phyloP scores from a whole-genome alignment of 2,888 invertebrate genomes.

The Petrolisthes manimaculis region DNA sequence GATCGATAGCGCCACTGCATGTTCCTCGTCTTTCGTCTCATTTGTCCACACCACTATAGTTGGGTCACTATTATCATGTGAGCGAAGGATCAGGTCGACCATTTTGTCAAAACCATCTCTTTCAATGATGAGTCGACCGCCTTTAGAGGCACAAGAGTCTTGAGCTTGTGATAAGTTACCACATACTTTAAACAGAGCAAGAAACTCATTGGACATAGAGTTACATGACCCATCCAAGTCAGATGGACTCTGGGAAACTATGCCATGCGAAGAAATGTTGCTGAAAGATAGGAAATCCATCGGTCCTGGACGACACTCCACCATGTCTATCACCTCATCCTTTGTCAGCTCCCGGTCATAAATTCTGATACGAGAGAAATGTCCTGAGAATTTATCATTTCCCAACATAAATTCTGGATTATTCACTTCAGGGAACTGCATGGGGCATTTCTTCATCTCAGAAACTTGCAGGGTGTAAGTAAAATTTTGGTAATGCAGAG shows the following conservation, averaged over 20 bases:
- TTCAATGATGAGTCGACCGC: slow-evolving; percentile 28
- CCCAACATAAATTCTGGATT: background rate
- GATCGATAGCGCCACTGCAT: slow-evolving; percentile 15
- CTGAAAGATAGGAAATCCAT: background rate
- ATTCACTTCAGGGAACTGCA: too few species aligned
- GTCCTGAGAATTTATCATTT: background rate
- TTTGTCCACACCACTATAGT: slow-evolving; percentile 16
- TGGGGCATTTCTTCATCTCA: background rate
- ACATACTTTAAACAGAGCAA: slow-evolving; percentile 22
- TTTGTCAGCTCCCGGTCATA: background rate
- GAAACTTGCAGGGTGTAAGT: background rate
- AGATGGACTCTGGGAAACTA: background rate
- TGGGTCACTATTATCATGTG: background rate
- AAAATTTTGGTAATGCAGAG: background rate
- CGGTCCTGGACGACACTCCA: background rate
- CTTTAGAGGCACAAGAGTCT: slow-evolving; percentile 9
- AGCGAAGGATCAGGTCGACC: background rate
- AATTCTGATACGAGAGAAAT: background rate
- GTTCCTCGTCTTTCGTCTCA: slow-evolving; percentile 12
- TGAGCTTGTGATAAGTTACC: background rate
- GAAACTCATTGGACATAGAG: slow-evolving; percentile 15
- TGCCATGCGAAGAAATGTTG: background rate
- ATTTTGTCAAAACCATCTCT: slow-evolving; percentile 6
- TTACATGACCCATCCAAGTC: background rate
- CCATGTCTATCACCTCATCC: background rate